Base-by-base conservation (phyloP, 2,888 invertebrate genomes). In the Cryptus armator region DNA sequence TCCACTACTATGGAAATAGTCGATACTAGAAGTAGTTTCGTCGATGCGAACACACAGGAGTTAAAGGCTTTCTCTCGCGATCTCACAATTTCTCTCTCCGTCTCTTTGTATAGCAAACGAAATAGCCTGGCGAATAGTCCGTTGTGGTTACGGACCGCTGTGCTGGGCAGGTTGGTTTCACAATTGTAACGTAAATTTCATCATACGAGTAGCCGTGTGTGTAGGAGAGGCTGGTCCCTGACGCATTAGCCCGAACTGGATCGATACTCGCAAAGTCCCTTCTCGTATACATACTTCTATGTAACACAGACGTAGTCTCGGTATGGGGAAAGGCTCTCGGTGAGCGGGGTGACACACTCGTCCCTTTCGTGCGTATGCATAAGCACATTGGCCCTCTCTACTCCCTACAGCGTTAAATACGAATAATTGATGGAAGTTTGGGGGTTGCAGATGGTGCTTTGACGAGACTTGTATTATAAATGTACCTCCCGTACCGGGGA, bases 341-440 rank as follows among this genome's bases (percentile, higher is more conserved):
- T 53, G 79, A 71, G 64, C 71, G 79, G 68, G 48, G 62, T 59
- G 64, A 72, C 71, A 72, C 59, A 66, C 19, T 32, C 29, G 29
- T 51, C 46, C 46, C 80, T 29, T 9, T 12, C 24, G 53, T 62
- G 66, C 14, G 56, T 68, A 16, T 32, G 43, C 59, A 64, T 46
- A 37, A 51, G 66, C 48, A 53, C 74, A 62, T 37, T 48, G 37
- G 46, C 66, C 67, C 67, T 68, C 81, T 68, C 81, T 37, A 37
- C 37, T 37, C 5, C 37, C 81, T 62, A 64, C 70, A 67, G 84
- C 74, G 77, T 70, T 84, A 78, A 59, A 84, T 78, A 75, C 84
- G 75, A 84, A 84, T 84, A 81, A 84, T 84, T 84, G 84, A 84
- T 84, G 81, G 78, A 70, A 78, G 77, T 81, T 81, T 81, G 77